A percentile compares a stretch with the other conserved stretches of the same genome.
These are phyloP conservation scores for Myrmecophaga tridactyla DNA, from an alignment of 2,113 vertebrate genomes.

Conservation along the genomic window DNA sequence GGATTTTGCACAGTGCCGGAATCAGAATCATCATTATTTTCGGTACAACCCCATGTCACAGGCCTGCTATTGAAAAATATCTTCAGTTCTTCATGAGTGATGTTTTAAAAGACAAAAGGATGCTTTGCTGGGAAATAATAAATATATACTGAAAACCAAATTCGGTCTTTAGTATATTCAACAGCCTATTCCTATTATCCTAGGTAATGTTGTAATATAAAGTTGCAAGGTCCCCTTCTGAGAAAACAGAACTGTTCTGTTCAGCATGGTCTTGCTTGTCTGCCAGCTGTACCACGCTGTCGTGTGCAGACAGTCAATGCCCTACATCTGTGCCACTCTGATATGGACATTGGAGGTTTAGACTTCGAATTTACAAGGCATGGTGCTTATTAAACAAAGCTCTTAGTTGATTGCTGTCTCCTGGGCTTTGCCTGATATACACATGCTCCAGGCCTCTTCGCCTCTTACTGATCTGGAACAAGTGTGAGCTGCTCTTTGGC, in stretches of 20 bases:
- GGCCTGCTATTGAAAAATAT: background rate
- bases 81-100: background rate
- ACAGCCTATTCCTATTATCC: too few relatives aligned
- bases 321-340: background rate
- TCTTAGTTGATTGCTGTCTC: background rate
- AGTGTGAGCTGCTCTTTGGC: background rate
- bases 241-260: background rate
- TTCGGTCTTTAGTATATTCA: background rate
- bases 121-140: background rate
- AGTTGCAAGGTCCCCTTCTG: background rate
- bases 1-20: background rate
- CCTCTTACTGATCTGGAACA: background rate
- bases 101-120: background rate
- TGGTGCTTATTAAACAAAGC: background rate
- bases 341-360: background rate
- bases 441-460: background rate
- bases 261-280: background rate
- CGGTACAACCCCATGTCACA: too few relatives aligned
- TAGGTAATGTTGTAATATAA: too few relatives aligned
- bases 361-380: background rate
- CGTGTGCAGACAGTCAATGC: background rate
- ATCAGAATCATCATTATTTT: too few relatives aligned
- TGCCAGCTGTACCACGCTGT: background rate
- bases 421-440: background rate
- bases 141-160: background rate